Percentiles rank a stretch among this genome's conserved stretches.
Conservation (phyloP, 1,140 invertebrate genomes). For the Calycopis cecrops region DNA sequence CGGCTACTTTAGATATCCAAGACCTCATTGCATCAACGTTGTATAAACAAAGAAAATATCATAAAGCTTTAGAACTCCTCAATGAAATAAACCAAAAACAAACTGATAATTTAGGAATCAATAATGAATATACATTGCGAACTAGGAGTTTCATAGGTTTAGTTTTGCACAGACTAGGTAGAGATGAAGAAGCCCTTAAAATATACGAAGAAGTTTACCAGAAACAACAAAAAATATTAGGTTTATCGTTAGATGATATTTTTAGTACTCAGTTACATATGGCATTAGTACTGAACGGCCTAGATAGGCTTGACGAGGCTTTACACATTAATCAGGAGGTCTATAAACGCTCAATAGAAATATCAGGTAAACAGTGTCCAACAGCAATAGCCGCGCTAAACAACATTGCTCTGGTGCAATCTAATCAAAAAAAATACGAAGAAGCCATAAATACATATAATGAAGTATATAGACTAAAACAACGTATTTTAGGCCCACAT, state of each 20-base stretch:
- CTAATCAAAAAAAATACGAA: conserved; percentile 3
- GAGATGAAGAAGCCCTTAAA: not conserved
- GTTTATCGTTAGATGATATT: not conserved
- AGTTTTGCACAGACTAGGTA: conserved; percentile 1
- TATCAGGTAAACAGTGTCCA: not conserved
- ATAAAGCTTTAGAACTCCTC: not conserved
- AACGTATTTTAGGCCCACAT: conserved; percentile 4
- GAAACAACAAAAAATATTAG: conserved; percentile 2
- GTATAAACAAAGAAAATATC: conserved; percentile 9
- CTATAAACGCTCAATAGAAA: not conserved
- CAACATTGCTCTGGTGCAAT: conserved; percentile 3
- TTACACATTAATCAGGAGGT: not conserved
- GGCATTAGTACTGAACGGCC: not conserved
- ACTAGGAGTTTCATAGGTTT: not conserved
- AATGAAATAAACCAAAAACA: not conserved
- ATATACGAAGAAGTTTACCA: conserved; percentile 2
- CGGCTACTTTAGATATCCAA: not conserved
- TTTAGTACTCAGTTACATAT: not conserved
- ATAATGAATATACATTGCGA: not conserved
- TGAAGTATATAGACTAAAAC: conserved; percentile 8
- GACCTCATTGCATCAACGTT: not conserved
- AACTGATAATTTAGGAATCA: not conserved
- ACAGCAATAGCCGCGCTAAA: not conserved
- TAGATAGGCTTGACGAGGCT: not conserved
- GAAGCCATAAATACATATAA: conserved; percentile 9